A percentile compares a stretch with the other conserved stretches of the same genome.
Evolutionary conservation across 1,140 invertebrate genomes (phyloP).

Genomic region (Danaus plexippus): DNA sequence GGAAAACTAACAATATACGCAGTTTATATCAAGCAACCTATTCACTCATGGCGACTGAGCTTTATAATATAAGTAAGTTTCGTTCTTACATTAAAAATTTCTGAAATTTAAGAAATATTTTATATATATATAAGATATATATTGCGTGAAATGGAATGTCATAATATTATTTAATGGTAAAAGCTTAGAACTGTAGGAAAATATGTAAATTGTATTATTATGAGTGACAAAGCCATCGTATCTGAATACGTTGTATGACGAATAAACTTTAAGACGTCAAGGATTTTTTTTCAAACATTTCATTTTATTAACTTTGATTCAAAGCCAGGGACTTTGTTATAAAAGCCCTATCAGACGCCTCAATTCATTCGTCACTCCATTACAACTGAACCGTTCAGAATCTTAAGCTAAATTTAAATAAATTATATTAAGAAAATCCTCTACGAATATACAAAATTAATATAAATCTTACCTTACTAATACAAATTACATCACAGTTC

Average conservation of each 20-base stretch:
- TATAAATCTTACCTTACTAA: constrained; percentile 67
- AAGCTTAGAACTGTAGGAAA: too few relatives aligned
- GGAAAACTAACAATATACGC: too few relatives aligned
- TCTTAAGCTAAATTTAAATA: constrained; percentile 62
- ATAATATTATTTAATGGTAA: too few relatives aligned
- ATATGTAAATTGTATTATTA: too few relatives aligned
- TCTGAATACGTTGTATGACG: constrained; percentile 32
- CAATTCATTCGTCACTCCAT: constrained; percentile 38
- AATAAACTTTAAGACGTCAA: constrained; percentile 35
- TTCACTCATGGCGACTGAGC: too few relatives aligned
- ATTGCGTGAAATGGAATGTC: too few relatives aligned
- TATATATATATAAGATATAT: too few relatives aligned
- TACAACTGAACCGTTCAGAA: constrained; percentile 42
- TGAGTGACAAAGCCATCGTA: constrained; percentile 11
- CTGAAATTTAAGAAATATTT: too few relatives aligned
- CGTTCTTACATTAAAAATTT: too few relatives aligned
- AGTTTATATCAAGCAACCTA: too few relatives aligned
- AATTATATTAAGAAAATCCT: constrained; percentile 66
- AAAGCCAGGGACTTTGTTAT: constrained; percentile 1
- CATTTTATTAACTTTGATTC: neutral
- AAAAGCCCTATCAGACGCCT: constrained; percentile 19
- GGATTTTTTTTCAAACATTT: constrained; percentile 6
- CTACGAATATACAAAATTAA: constrained; percentile 71
- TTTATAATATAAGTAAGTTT: too few relatives aligned
- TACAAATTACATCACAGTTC: constrained; percentile 72